phyloP scores from a whole-genome alignment of 2,797 vertebrate species.

The Clarias platycephalus region DNA sequence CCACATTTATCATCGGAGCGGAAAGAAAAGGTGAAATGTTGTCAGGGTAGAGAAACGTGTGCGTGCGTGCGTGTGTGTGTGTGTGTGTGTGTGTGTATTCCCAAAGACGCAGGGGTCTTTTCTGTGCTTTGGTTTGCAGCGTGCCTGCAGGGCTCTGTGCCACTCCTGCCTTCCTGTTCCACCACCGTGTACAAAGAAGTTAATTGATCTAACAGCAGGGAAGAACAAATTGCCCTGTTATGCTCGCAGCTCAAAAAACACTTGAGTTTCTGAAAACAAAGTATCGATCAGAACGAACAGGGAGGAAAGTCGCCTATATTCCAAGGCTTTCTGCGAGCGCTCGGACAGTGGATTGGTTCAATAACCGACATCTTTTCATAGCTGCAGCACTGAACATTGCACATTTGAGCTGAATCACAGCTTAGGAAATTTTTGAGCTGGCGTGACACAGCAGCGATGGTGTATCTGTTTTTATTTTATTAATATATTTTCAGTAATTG shows the following conservation, averaged over 20 bases:
- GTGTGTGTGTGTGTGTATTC: constrained; percentile 35
- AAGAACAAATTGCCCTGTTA: constrained; percentile 21
- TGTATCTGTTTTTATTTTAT: not conserved
- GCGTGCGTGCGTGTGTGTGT: constrained; percentile 26
- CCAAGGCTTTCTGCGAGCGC: not conserved
- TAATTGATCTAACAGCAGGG: constrained; percentile 60
- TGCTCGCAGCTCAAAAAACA: constrained; percentile 44
- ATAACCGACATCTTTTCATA: too few species aligned
- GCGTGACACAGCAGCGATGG: not conserved
- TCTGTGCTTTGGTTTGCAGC: constrained; percentile 47
- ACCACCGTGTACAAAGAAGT: constrained; percentile 44
- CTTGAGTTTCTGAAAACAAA: constrained; percentile 24
- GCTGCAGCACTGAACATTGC: not conserved
- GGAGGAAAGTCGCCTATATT: not conserved
- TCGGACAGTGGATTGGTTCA: not conserved
- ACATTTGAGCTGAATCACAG: not conserved
- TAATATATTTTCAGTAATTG: too few species aligned
- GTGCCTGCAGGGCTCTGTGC: constrained; percentile 45
- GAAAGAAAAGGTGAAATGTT: not conserved
- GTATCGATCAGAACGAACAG: not conserved
- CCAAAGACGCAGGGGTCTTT: constrained; percentile 27
- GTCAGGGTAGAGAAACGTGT: not conserved
- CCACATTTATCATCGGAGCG: not conserved
- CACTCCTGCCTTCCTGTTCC: constrained; percentile 40
- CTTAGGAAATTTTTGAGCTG: not conserved